Evolutionary conservation across 2,113 vertebrate genomes (phyloP).

Genomic region (Toxotes jaculatrix): DNA sequence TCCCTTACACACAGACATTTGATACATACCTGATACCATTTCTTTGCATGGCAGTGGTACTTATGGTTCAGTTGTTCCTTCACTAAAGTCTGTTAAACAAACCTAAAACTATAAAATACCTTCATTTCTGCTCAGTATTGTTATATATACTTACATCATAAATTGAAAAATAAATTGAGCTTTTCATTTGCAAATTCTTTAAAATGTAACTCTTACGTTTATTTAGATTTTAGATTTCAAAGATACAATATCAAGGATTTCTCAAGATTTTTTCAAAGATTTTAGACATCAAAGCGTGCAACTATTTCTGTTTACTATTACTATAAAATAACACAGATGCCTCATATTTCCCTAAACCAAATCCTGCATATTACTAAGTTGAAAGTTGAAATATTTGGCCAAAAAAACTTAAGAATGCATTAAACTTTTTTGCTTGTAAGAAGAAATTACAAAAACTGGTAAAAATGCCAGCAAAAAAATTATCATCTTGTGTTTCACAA

Average conservation of each 20-base stretch:
- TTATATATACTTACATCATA: background rate
- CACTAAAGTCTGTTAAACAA: background rate
- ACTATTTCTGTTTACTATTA: background rate
- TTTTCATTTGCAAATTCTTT: background rate
- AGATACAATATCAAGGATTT: no score
- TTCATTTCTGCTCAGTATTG: background rate
- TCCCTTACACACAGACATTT: background rate
- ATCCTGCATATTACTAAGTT: background rate
- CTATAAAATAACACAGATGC: background rate
- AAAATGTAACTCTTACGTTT: background rate
- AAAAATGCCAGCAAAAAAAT: background rate
- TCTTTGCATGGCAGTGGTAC: background rate
- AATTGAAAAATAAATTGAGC: background rate
- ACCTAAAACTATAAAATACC: background rate
- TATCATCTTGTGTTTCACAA: background rate
- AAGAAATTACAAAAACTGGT: background rate
- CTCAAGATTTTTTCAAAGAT: background rate
- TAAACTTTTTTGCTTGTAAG: background rate
- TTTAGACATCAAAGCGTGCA: background rate
- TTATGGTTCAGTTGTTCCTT: background rate
- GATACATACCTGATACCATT: background rate
- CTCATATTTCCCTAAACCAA: background rate
- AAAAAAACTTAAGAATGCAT: background rate
- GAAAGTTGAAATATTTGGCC: background rate
- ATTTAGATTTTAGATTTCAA: background rate